Base-by-base conservation (phyloP, 2,113 vertebrate species). In the Ochotona princeps region DNA sequence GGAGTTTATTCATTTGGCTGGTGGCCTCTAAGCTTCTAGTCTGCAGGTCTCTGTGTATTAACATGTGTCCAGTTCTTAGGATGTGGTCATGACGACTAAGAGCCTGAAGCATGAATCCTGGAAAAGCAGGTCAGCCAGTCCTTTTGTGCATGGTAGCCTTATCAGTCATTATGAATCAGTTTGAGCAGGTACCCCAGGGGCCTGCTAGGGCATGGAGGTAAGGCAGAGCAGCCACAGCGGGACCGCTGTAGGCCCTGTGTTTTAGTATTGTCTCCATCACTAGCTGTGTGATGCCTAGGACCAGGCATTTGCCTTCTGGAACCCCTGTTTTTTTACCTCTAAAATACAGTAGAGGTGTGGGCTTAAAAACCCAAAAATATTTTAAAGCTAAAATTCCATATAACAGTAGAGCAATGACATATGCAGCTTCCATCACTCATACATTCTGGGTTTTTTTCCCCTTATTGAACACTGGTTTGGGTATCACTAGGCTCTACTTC, bases 11-110 rank as follows among this genome's bases (percentile, higher is more conserved):
- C 15, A n/a, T 82, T 44, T 72, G 91, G 54, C 44, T 79, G 32
- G 51, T 92, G 90, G 66, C 49, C 32, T 88, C 60, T 57, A 51
- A 75, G 65, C 63, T 35, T 88, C 57, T 44, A 61, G 63, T 70
- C 93, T 93, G 80, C 28, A 78, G 17, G 57, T 85, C 23, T 73
- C 54, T 17, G 60, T 30, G 51, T 85, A 81, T 82, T 91, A 32
- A 76, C 70, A 74, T 73, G 61, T 47, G 74, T 75, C 21, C 79
- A 61, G 67, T 25, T 79, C 72, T 67, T 74, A 75, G 38, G 38
- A 44, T 44, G 38, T 44, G 38, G 28, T 90, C 51, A 15, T 17
- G 44, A 35, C 23, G 60, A 67, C 61, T 51, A 57, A 73, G 65
- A 90, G 60, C 57, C 44, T 74, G 30, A 75, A 75, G 57, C 13